A percentile compares a stretch with the other conserved stretches of the same genome.
These are phyloP conservation scores for Euwallacea fornicatus DNA, from an alignment of 1,140 invertebrate genomes.

Conservation along the genomic window DNA sequence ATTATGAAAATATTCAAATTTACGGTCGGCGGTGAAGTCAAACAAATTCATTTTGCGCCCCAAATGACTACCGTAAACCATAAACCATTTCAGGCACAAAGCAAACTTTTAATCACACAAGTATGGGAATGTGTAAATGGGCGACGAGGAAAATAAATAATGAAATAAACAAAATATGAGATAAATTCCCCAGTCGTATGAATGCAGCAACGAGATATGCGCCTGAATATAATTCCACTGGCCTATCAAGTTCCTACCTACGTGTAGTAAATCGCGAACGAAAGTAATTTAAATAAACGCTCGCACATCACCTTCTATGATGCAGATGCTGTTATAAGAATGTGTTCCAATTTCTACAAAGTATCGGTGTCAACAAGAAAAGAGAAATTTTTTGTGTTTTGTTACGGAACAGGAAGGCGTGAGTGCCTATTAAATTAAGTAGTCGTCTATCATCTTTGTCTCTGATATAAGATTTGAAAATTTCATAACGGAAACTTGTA, in stretches of 20 bases:
- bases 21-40: not conserved
- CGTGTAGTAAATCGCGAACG: not conserved
- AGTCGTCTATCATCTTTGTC: too few relatives aligned
- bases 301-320: constrained; percentile 1
- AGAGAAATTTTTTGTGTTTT: constrained; percentile 3
- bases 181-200: not conserved
- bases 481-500: too few relatives aligned
- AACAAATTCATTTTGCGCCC: not conserved
- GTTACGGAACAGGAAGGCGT: not conserved
- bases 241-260: not conserved
- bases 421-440: not conserved
- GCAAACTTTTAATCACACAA: not conserved
- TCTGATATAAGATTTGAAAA: too few relatives aligned
- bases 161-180: not conserved
- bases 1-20: too few relatives aligned
- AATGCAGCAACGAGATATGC: not conserved
- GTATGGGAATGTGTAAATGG: not conserved
- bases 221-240: not conserved
- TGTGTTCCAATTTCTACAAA: constrained; percentile 1
- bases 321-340: constrained; percentile 1
- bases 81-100: not conserved
- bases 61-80: too few relatives aligned
- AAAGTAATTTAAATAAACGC: constrained; percentile 4
- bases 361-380: constrained; percentile 5
- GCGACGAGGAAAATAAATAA: not conserved